A percentile compares a stretch with the other conserved stretches of the same genome.
Evolutionary conservation across 2,888 invertebrate species (phyloP).

Genomic region (Dorcus hopei): DNA sequence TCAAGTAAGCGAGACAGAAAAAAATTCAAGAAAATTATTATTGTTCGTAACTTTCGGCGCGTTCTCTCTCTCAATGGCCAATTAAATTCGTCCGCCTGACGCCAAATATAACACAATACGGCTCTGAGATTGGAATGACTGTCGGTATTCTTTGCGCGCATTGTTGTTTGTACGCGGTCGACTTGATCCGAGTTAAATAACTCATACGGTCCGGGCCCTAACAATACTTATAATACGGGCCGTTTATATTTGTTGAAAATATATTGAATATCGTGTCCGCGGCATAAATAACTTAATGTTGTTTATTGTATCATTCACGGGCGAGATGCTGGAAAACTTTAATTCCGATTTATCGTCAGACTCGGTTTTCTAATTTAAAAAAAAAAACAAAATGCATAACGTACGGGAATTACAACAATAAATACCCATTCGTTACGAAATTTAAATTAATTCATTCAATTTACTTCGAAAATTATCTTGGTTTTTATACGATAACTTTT

Average conservation of each 20-base stretch:
- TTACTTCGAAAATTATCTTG: too few relatives aligned
- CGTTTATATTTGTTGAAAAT: constrained; percentile 18
- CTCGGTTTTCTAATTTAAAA: constrained; percentile 9
- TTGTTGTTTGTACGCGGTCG: constrained; percentile 13
- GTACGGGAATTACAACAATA: too few relatives aligned
- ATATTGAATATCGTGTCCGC: constrained; percentile 13
- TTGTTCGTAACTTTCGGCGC: too few relatives aligned
- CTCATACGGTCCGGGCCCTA: constrained; percentile 17
- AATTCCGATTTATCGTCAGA: neutral
- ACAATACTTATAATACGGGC: constrained; percentile 14
- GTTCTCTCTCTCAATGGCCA: neutral
- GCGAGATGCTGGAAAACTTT: neutral
- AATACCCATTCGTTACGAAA: too few relatives aligned
- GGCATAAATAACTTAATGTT: constrained; percentile 14
- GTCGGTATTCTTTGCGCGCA: constrained; percentile 6
- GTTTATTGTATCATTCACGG: constrained; percentile 11
- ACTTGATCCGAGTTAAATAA: constrained; percentile 23
- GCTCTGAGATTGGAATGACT: constrained; percentile 5
- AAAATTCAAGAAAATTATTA: too few relatives aligned
- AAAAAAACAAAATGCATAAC: neutral
- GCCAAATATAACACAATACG: constrained; percentile 8
- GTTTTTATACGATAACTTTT: too few relatives aligned
- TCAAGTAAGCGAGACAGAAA: too few relatives aligned
- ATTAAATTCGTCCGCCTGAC: neutral
- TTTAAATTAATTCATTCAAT: too few relatives aligned